These are phyloP conservation scores for Prosopocoilus inquinatus DNA, from an alignment of 2,888 invertebrate genomes.

Conservation along the genomic window DNA sequence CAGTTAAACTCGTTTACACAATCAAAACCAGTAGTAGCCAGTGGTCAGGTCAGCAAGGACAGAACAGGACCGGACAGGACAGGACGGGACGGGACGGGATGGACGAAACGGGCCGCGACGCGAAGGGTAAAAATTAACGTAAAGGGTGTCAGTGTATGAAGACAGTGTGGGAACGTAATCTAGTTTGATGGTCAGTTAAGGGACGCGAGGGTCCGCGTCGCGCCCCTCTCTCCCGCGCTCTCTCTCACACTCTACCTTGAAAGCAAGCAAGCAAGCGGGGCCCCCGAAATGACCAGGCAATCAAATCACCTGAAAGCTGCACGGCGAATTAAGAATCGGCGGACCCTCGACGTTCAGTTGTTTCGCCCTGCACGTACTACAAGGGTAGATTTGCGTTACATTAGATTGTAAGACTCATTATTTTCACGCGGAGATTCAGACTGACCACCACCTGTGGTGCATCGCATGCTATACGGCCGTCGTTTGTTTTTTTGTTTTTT, in stretches of 20 bases:
- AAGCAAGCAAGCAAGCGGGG: not conserved
- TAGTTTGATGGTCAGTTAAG: slow-evolving; percentile 38
- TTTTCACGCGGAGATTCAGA: no score
- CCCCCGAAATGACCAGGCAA: not conserved
- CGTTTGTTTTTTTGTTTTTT: no score
- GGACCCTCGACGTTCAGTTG: no score
- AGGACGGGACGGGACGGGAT: no score
- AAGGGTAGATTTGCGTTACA: no score
- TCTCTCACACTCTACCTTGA: not conserved
- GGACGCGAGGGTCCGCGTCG: slow-evolving; percentile 19
- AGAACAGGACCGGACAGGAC: no score
- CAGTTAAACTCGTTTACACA: not conserved
- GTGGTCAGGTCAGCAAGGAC: not conserved
- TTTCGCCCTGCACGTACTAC: no score
- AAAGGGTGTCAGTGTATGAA: slow-evolving; percentile 25
- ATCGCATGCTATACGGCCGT: no score
- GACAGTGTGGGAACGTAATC: slow-evolving; percentile 38
- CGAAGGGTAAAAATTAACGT: slow-evolving; percentile 6
- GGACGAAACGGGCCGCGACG: not conserved
- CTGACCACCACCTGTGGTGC: no score
- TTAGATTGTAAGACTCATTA: no score
- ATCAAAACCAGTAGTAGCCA: slow-evolving; percentile 3
- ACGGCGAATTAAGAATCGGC: no score
- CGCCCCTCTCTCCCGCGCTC: not conserved
- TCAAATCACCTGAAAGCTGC: not conserved